These are phyloP conservation scores for Nephrocerus scutellatus DNA, from an alignment of 2,888 invertebrate species.

Conservation along the genomic window DNA sequence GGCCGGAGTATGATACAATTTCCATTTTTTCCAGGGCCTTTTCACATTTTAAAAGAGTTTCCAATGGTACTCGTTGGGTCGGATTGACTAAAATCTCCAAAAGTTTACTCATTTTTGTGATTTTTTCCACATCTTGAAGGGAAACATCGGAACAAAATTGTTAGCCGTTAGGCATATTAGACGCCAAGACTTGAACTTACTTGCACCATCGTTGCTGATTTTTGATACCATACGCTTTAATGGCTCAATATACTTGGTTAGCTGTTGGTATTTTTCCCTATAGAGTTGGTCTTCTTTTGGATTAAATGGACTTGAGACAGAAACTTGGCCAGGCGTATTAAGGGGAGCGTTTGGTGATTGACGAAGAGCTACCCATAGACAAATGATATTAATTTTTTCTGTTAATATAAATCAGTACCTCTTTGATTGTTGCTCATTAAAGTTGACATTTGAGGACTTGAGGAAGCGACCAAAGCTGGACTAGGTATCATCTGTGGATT, in stretches of 20 bases:
- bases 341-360: constrained; percentile 78
- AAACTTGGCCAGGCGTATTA: constrained; percentile 63
- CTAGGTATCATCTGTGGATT: constrained; percentile 61
- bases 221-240: constrained; percentile 82
- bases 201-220: constrained; percentile 72
- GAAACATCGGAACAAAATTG: constrained; percentile 6
- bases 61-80: constrained; percentile 78
- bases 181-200: constrained; percentile 15
- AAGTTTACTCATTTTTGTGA: constrained; percentile 91
- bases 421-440: constrained; percentile 52
- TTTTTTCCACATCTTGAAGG: constrained; percentile 72
- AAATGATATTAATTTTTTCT: background rate
- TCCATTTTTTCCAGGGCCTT: constrained; percentile 75
- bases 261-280: constrained; percentile 84
- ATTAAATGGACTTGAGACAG: constrained; percentile 58
- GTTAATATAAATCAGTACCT: constrained; percentile 24
- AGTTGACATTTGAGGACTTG: constrained; percentile 59
- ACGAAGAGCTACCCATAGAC: constrained; percentile 55
- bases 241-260: constrained; percentile 91
- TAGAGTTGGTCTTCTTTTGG: constrained; percentile 82
- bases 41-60: constrained; percentile 87
- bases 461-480: constrained; percentile 62
- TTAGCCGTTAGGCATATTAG: background rate
- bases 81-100: constrained; percentile 87
- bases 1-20: constrained; percentile 38